phyloP scores from a whole-genome alignment of 2,113 vertebrate species.

The Hypocryptadius cinnamomeus region DNA sequence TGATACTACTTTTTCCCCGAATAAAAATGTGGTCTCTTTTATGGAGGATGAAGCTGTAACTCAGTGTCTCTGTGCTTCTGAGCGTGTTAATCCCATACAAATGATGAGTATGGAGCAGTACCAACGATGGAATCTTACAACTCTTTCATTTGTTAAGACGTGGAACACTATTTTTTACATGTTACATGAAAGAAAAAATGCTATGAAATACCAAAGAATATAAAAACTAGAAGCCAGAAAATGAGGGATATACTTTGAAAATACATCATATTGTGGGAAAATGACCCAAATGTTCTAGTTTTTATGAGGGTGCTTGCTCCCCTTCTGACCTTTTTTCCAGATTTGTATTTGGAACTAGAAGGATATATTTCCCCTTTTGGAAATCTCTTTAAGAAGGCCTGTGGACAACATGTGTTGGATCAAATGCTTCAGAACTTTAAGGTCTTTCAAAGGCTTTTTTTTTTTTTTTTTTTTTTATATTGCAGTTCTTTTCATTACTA shows the following conservation, averaged over 20 bases:
- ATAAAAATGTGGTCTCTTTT: constrained; percentile 9
- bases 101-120: neutral
- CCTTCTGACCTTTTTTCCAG: constrained; percentile 37
- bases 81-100: neutral
- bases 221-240: constrained; percentile 2
- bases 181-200: neutral
- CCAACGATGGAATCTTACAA: neutral
- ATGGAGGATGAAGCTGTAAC: neutral
- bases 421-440: constrained; percentile 40
- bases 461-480: neutral
- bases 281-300: constrained; percentile 22
- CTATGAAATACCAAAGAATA: constrained; percentile 9
- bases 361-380: constrained; percentile 6
- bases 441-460: neutral
- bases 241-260: constrained; percentile 29
- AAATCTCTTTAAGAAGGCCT: constrained; percentile 14
- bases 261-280: neutral
- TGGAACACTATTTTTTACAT: neutral
- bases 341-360: constrained; percentile 36
- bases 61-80: neutral
- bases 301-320: neutral
- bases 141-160: constrained; percentile 1
- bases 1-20: constrained; percentile 2
- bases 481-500: constrained; percentile 24
- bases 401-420: constrained; percentile 26